Evolutionary conservation across 2,797 vertebrate species (phyloP).

Genomic region (Esox masquinongy): DNA sequence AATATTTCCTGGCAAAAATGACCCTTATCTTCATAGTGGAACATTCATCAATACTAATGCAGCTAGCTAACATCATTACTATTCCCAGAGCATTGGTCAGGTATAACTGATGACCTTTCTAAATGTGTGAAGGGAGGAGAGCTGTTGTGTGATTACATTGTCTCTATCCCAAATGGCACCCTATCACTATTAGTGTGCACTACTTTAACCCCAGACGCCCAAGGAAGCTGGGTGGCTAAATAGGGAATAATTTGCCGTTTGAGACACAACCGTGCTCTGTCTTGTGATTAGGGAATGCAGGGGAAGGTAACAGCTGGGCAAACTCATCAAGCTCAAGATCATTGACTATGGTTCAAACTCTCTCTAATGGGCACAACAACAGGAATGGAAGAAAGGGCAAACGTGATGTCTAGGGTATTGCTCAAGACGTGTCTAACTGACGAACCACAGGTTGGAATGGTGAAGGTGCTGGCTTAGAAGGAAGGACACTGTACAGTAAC

Average conservation of each 20-base stretch:
- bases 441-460: no score
- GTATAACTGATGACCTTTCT: conserved; percentile 39
- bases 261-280: not conserved
- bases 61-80: conserved; percentile 33
- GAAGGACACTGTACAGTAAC: no score
- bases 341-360: conserved; percentile 50
- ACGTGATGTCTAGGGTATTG: not conserved
- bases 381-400: not conserved
- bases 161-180: conserved; percentile 1
- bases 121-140: conserved; percentile 21
- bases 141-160: conserved; percentile 45
- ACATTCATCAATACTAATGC: conserved; percentile 43
- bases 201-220: conserved; percentile 17
- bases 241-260: no score
- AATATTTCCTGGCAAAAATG: conserved; percentile 46
- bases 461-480: no score
- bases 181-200: not conserved
- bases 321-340: conserved; percentile 53
- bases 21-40: conserved; percentile 25
- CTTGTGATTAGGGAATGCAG: conserved; percentile 24
- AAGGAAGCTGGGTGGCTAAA: no score
- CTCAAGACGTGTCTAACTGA: not conserved
- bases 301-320: conserved; percentile 62
- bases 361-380: conserved; percentile 21
- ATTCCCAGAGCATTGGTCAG: conserved; percentile 43